Percentiles rank a stretch among this genome's conserved stretches.
Conservation (phyloP, 2,797 vertebrate genomes). For the Coregonus sp. region DNA sequence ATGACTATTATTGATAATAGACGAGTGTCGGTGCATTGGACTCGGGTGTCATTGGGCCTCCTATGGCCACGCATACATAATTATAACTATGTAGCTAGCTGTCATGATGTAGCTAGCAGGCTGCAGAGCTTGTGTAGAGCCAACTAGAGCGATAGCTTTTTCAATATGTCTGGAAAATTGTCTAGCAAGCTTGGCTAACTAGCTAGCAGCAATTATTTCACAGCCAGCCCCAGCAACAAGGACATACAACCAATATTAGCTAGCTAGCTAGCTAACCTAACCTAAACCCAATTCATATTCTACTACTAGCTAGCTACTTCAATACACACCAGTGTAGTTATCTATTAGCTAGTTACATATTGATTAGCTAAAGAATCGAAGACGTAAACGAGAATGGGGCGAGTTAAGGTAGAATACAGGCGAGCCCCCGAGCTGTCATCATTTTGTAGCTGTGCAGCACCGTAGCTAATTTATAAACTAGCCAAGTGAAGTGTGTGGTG, state of each 20-base stretch:
- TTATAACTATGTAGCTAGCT: not conserved
- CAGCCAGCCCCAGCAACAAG: not conserved
- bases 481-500: not conserved
- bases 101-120: not conserved
- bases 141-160: not conserved
- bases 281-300: not conserved
- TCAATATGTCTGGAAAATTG: not conserved
- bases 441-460: not conserved
- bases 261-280: not conserved
- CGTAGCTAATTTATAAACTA: not conserved
- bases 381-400: not conserved
- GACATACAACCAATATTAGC: not conserved
- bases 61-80: not conserved
- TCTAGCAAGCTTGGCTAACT: not conserved
- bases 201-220: not conserved
- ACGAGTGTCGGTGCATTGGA: not conserved
- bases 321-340: not conserved
- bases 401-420: no score
- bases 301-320: not conserved
- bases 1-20: not conserved
- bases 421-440: not conserved
- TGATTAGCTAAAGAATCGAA: not conserved
- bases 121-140: not conserved
- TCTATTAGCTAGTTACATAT: not conserved
- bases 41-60: not conserved